Evolutionary conservation across 2,113 vertebrate genomes (phyloP), one percentile per base, ranked within the genome.

Genomic region (Globicephala melas): DNA sequence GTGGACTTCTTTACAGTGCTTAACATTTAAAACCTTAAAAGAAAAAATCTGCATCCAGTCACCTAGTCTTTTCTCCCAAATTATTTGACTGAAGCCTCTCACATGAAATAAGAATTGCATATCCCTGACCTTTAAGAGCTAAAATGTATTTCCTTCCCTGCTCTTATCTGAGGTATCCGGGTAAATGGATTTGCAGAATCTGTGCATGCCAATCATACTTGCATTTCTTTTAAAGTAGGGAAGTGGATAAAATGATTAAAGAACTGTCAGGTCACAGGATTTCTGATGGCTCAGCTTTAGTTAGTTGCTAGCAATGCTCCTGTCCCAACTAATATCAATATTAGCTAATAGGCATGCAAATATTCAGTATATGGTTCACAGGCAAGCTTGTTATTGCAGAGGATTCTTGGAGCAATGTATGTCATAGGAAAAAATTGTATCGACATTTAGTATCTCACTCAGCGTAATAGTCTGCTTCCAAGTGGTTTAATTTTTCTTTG

Each of bases 11-110:
- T 92, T 85, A 38, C 17, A 84, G 55, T 79, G 62, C 80, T 97
- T 96, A 98, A 89, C 91, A 87, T 96, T 97, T 90, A 94, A 97
- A 94, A 90, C 7, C 13, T 31, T 89, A 77, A 73, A 44, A 63
- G 36, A 53, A 93, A 77, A 93, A 70, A 62, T n/a, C 89, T 74
- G 7, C 60, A 23, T 80, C 44, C 15, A 58, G 77, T 86, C 62
- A 95, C 33, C 53, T 50, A 31, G 36, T 58, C 88, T 95, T 93
- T 97, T 91, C 79, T 82, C 93, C 95, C 44, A 92, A 92, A 83
- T 96, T 80, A 60, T 90, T 93, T 93, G 84, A 90, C 88, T 80
- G 60, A 93, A 91, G 71, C 70, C 83, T 67, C 25, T 80, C 21
- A 76, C 44, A 81, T 4, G 41, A 91, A 89, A 28, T 87, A 41